Evolutionary conservation across 2,113 vertebrate genomes (phyloP).

Genomic region (Apistogramma diplotaenia): DNA sequence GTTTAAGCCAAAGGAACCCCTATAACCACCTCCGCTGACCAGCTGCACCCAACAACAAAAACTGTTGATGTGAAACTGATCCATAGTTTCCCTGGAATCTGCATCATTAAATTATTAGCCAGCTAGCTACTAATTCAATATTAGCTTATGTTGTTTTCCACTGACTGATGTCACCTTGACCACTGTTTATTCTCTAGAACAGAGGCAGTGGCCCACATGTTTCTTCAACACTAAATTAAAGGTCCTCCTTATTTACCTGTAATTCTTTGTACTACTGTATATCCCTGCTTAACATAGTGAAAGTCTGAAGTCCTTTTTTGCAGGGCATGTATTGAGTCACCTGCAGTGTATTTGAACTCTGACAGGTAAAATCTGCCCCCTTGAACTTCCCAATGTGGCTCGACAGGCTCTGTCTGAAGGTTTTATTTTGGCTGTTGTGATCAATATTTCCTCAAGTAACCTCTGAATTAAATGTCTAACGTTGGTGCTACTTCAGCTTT

Average conservation of each 20-base stretch:
- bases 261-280: not conserved
- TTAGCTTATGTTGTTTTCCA: not conserved
- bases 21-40: not conserved
- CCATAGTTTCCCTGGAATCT: not conserved
- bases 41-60: not conserved
- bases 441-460: no score
- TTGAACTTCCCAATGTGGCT: not conserved
- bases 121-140: not conserved
- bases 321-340: not conserved
- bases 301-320: not conserved
- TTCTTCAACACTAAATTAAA: not conserved
- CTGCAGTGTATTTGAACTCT: not conserved
- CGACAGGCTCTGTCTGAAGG: not conserved
- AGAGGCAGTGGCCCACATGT: not conserved
- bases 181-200: not conserved
- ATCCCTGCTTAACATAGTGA: not conserved
- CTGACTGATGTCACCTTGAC: not conserved
- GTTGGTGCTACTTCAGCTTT: not conserved
- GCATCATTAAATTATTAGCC: not conserved
- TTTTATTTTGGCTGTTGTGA: not conserved
- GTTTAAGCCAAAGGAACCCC: not conserved
- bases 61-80: not conserved
- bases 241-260: not conserved
- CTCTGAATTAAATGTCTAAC: not conserved
- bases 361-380: not conserved